Evolutionary conservation across 2,113 vertebrate species (phyloP), one percentile per base, ranked within the genome.

Genomic region (Sylvia atricapilla): DNA sequence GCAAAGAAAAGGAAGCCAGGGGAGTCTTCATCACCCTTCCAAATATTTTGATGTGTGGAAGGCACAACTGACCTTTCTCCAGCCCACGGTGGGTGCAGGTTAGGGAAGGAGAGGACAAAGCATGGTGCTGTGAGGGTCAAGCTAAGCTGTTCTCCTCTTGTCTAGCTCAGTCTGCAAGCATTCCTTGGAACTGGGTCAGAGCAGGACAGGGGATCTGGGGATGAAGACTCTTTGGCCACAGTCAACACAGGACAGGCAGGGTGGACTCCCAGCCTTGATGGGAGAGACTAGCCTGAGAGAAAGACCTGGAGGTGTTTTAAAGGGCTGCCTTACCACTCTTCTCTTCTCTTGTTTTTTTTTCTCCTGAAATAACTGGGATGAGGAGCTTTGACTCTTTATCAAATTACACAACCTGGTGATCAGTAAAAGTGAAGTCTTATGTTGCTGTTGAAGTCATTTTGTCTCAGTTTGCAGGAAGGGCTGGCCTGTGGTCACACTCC

Each of bases 21-120:
- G 31, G n/a, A 49, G 62, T 22, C 56, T 70, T 78, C 15, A 39
- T 70, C 55, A 25, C 30, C 35, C 35, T 56, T 27, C 53, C 23
- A 66, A 50, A n/a, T 39, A 8, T 74, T 56, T 52, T 85, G 27
- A 28, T 66, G 37, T 13, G 4, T 44, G 56, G 37, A 78, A 69
- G 35, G 15, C 41, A 66, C 20, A 28, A 12, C 8, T 19, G 10
- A 47, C 13, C 31, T 53, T 70, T 46, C 46, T 66, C 41, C 55
- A 43, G 43, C 10, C 46, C 21, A 0, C 0, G 0, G 7, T 46
- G 23, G 17, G n/a, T 70, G 27, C 55, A 28, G 39, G 12, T 30
- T 53, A 25, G 56, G 50, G 35, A 74, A 64, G 47, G 41, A 68
- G 35, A 81, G 69, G 70, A n/a, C 22, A 31, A 66, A 80, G 50